Percentiles rank a stretch among this genome's conserved stretches.
Conservation (phyloP, 1,140 invertebrate genomes). For the Drosophila sp. region DNA sequence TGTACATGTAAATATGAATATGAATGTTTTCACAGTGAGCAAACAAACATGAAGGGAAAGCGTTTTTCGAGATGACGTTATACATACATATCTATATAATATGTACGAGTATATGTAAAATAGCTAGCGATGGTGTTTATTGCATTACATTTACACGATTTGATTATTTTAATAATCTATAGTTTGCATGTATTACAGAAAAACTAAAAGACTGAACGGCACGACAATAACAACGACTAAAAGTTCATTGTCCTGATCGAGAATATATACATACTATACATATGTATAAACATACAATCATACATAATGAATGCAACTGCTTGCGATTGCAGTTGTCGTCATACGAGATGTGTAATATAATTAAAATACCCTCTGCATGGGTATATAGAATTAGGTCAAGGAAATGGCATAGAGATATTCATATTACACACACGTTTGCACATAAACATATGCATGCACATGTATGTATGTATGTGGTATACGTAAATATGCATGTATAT, state of each 20-base stretch:
- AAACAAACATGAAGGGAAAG: conserved; percentile 3
- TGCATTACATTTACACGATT: not conserved
- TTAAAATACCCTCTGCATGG: conserved; percentile 8
- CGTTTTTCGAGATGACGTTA: conserved; percentile 1
- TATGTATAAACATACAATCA: not conserved
- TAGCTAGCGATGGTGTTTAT: not conserved
- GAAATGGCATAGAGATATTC: conserved; percentile 39
- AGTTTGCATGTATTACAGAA: not conserved
- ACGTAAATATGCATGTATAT: conserved; percentile 8
- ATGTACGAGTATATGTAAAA: too few species aligned
- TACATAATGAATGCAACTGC: not conserved
- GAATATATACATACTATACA: conserved; percentile 2
- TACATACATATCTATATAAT: too few species aligned
- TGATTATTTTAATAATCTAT: too few species aligned
- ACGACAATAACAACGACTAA: not conserved
- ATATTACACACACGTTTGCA: conserved; percentile 12
- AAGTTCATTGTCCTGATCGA: conserved; percentile 9
- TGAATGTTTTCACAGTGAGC: conserved; percentile 2
- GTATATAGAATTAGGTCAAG: conserved; percentile 32
- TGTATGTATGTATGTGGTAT: conserved; percentile 7
- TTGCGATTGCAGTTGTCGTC: not conserved
- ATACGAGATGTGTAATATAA: not conserved
- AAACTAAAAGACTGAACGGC: not conserved
- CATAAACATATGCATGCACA: not conserved
- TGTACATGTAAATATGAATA: not conserved